These are phyloP conservation scores for Cyphomyrmex costatus DNA, from an alignment of 1,140 invertebrate genomes.

Conservation along the genomic window DNA sequence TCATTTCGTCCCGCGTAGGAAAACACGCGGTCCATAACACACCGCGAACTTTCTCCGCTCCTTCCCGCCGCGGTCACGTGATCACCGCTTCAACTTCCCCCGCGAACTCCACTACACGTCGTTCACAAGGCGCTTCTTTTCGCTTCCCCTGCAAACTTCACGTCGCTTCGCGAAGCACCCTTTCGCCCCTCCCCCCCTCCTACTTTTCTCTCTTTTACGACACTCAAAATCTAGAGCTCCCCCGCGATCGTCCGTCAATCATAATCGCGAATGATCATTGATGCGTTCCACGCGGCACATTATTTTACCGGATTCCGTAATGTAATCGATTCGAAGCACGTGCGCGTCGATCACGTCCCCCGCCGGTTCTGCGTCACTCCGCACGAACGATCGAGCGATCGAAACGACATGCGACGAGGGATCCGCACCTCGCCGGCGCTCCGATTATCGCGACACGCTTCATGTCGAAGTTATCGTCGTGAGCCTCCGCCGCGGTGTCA, in stretches of 20 bases:
- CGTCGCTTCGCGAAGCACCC: not conserved
- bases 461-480: not conserved
- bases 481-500: not conserved
- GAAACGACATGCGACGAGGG: slow-evolving; percentile 42
- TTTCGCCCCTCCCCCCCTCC: no score
- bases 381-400: not conserved
- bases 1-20: slow-evolving; percentile 73
- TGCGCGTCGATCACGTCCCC: not conserved
- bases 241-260: slow-evolving; percentile 16
- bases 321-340: not conserved
- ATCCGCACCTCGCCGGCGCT: not conserved
- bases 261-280: not conserved
- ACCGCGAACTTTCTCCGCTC: slow-evolving; percentile 4
- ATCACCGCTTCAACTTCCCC: not conserved
- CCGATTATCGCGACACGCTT: not conserved
- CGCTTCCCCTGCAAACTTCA: not conserved
- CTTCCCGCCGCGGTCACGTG: slow-evolving; percentile 11
- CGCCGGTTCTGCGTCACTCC: not conserved
- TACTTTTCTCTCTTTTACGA: not conserved
- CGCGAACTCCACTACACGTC: slow-evolving; percentile 67
- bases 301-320: not conserved
- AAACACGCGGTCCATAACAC: slow-evolving; percentile 81
- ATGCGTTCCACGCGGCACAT: not conserved
- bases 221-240: not conserved
- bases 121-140: not conserved